Base-by-base conservation (phyloP, 2,888 invertebrate genomes). In the Cynaeus angustus region DNA sequence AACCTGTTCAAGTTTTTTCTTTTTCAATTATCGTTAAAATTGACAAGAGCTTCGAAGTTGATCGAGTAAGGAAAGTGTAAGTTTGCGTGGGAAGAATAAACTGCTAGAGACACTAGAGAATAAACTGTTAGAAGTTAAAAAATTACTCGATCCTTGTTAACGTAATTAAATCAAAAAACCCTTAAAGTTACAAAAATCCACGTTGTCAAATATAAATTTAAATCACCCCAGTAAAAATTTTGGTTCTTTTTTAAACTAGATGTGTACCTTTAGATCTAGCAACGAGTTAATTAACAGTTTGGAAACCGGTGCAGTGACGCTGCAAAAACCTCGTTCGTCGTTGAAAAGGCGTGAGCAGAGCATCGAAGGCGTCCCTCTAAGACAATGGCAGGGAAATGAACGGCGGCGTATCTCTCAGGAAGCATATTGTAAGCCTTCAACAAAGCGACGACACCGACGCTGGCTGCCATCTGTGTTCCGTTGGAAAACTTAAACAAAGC, bases 371-470 rank as follows among this genome's bases (percentile, higher is more conserved):
- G 72, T 72, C 74, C 68, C 72, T 58, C 69, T 78, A 80, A 82
- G 82, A 83, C 83, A 83, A 83, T 78, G 77, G 78, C 77, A 70
- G 80, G 82, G 83, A 83, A 83, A 83, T 83, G 82, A 83, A 83
- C 78, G 81, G 70, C 76, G 76, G 78, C 81, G 77, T 83, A 82
- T 83, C 82, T 80, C 75, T 70, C 82, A 81, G 82, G 82, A 82
- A 82, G 79, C 81, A 78, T 76, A 81, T 82, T 82, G 81, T 82
- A 73, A 71, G 70, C 59, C 66, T 59, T 66, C 75, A 80, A 78
- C 80, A 80, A 77, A 77, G 77, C 71, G 65, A 67, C 75, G 72
- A 68, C 74, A 64, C 55, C 70, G 67, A 67, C 70, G 48, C 70
- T 45, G 68, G 69, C 71, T 79, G 75, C 80, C 80, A 79, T 80